These are phyloP conservation scores for Creontiades dilutus DNA, from an alignment of 2,888 invertebrate species.

Conservation along the genomic window DNA sequence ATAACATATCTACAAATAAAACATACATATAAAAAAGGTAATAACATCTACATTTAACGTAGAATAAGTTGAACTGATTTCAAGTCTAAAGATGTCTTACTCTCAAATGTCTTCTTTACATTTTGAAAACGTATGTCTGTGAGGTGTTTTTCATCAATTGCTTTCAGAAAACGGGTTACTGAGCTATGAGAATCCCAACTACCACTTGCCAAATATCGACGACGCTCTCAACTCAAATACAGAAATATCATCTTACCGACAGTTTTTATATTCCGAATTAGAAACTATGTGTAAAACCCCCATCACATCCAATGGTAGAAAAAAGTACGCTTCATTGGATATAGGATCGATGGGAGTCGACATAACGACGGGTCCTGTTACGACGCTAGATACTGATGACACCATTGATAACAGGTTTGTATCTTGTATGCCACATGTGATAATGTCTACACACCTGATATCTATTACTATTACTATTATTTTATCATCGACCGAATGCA, in stretches of 20 bases:
- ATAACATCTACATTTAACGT: no score
- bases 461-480: no score
- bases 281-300: conserved; percentile 81
- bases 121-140: no score
- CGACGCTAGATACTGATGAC: conserved; percentile 79
- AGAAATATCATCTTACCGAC: conserved; percentile 84
- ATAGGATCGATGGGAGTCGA: conserved; percentile 87
- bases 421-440: no score
- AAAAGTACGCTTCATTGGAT: conserved; percentile 84
- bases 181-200: conserved; percentile 95
- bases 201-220: conserved; percentile 88
- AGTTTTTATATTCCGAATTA: conserved; percentile 84
- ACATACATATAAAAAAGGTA: no score
- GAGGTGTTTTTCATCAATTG: not conserved
- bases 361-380: conserved; percentile 82
- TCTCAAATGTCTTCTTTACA: no score
- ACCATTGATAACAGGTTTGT: conserved; percentile 80
- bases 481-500: no score
- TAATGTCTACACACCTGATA: no score
- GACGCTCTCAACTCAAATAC: conserved; percentile 85
- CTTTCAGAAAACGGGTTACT: conserved; percentile 90
- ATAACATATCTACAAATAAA: no score
- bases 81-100: no score
- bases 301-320: conserved; percentile 78
- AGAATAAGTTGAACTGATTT: no score